Evolutionary conservation across 2,113 vertebrate species (phyloP), one percentile per base, ranked within the genome.

Genomic region (Proterorhinus semilunaris): DNA sequence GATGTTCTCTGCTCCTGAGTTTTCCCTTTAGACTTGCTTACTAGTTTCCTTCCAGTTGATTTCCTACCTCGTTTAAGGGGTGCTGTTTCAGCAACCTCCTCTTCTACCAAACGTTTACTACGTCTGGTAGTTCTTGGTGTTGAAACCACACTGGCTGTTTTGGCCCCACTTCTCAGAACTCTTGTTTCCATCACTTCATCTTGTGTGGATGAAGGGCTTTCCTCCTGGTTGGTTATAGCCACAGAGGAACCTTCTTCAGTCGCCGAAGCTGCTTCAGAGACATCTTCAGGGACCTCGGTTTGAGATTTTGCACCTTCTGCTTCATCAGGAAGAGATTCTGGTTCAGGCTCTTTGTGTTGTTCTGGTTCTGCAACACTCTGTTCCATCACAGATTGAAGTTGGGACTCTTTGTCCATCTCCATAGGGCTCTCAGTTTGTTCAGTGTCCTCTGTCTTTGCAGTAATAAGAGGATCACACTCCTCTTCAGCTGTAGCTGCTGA

Each of bases 121-220:
- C 57, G n/a, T 55, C 66, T 76, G 71, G 78, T 83, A 6, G 66
- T 76, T 71, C 57, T 76, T 8, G n/a, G 36, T 58, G 16, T 51
- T 17, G 53, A 5, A 50, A 43, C 7, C 4, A n/a, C 15, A 52
- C 49, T 15, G 57, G 65, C 45, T 62, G 62, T 66, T 44, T 27
- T 73, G 64, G 72, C 72, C 66, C 75, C 53, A 62, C 49, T 85
- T 54, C 78, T 82, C n/a, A 80, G 43, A 51, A 45, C 11, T 62
- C 53, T 72, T 16, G 27, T 68, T 62, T 76, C 66, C 57, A 54
- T 17, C 16, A 6, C 36, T 49, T 44, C 42, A 9, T 43, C 58
- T 61, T 9, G 5, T 27, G 11, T 62, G 27, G 13, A 6, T 58
- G 27, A 13, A 42, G 7, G 11, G 10, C 16, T 62, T 46, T 43